Conservation (phyloP, 2,888 invertebrate genomes). For the Melieria crassipennis region DNA sequence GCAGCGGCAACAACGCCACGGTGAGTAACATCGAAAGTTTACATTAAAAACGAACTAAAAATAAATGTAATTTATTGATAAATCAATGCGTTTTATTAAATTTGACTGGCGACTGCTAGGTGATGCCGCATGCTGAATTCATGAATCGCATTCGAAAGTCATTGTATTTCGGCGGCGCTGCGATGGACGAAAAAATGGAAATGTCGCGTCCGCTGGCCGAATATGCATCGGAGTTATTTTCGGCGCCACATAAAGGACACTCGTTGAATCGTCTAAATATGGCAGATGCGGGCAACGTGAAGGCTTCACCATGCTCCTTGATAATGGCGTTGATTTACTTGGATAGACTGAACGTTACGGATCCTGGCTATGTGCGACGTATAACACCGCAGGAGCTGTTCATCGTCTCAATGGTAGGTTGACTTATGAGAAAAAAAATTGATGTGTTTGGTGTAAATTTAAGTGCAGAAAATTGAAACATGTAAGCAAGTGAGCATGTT, state of each 20-base stretch:
- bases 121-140: constrained; percentile 75
- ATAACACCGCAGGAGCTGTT: constrained; percentile 93
- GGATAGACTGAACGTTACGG: constrained; percentile 83
- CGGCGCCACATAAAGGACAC: constrained; percentile 78
- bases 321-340: constrained; percentile 93
- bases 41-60: too few species aligned
- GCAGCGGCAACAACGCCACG: not conserved
- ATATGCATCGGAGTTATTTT: constrained; percentile 86
- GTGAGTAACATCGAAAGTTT: too few species aligned
- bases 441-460: too few species aligned
- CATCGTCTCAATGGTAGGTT: constrained; percentile 86
- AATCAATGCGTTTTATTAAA: not conserved
- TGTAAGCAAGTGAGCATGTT: too few species aligned
- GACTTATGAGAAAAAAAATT: too few species aligned
- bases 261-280: constrained; percentile 81
- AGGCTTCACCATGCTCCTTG: constrained; percentile 86
- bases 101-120: constrained; percentile 44
- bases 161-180: constrained; percentile 87
- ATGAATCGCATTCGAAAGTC: constrained; percentile 86
- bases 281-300: constrained; percentile 80
- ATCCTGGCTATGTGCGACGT: constrained; percentile 83
- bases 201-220: constrained; percentile 70
- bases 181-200: constrained; percentile 84
- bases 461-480: too few species aligned
- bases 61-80: not conserved